Evolutionary conservation across 2,888 invertebrate genomes (phyloP).

Genomic region (Leptinotarsa tumamoca): DNA sequence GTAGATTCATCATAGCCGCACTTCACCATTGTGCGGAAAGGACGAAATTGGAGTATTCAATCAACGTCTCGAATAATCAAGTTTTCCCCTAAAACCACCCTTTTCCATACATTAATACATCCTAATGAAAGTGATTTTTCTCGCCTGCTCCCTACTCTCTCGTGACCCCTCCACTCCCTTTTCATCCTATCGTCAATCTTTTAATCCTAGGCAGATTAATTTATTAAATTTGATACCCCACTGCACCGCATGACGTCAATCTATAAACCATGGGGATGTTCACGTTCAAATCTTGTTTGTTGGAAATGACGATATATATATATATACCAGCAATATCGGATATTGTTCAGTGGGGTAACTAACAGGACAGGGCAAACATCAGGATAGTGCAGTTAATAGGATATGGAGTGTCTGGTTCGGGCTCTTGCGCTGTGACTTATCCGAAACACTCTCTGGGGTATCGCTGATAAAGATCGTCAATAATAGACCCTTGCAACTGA

Average conservation of each 20-base stretch:
- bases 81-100: constrained; percentile 7
- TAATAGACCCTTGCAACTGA: constrained; percentile 39
- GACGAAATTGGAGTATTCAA: neutral
- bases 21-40: neutral
- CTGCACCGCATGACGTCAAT: constrained; percentile 34
- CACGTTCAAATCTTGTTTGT: constrained; percentile 33
- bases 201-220: constrained; percentile 38
- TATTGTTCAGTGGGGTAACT: constrained; percentile 20
- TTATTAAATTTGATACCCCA: constrained; percentile 40
- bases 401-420: constrained; percentile 54
- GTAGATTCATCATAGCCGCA: neutral
- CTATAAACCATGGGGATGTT: constrained; percentile 31
- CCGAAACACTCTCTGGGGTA: constrained; percentile 55
- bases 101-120: constrained; percentile 17
- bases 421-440: constrained; percentile 54
- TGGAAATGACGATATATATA: constrained; percentile 16
- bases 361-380: constrained; percentile 34
- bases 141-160: constrained; percentile 17
- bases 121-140: constrained; percentile 25
- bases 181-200: constrained; percentile 37
- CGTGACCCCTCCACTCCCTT: constrained; percentile 26
- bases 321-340: constrained; percentile 12
- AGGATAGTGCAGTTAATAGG: constrained; percentile 53
- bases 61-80: neutral
- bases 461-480: constrained; percentile 12